Conservation (phyloP, 2,113 vertebrate genomes). For the Dicaeum eximium region DNA sequence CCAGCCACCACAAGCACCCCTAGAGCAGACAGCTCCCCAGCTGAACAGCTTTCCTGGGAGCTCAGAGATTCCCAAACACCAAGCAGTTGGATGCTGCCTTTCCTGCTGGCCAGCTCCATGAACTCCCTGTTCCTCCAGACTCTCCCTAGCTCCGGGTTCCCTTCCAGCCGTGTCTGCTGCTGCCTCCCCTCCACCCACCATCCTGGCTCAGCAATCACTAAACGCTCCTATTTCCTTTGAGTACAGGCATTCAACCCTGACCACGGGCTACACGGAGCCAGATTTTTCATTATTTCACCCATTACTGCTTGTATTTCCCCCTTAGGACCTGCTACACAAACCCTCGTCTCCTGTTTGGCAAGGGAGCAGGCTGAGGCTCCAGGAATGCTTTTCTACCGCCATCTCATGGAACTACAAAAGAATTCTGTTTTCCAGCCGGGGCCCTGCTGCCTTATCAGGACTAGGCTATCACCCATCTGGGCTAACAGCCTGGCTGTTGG, state of each 20-base stretch:
- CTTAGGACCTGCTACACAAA: neutral
- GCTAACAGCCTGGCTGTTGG: neutral
- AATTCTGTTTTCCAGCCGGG: neutral
- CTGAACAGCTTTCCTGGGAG: neutral
- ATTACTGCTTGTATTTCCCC: neutral
- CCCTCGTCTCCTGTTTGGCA: neutral
- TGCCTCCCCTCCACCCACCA: neutral
- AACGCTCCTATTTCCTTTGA: neutral
- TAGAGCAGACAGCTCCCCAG: neutral
- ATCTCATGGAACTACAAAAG: constrained; percentile 40
- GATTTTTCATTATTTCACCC: neutral
- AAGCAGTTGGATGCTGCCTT: neutral
- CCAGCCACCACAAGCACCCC: fast-evolving
- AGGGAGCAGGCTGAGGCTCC: neutral
- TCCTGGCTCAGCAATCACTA: neutral
- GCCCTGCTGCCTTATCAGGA: neutral
- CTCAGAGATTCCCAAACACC: fast-evolving
- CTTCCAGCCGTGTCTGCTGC: fast-evolving
- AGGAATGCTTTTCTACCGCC: constrained; percentile 56
- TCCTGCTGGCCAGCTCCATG: neutral
- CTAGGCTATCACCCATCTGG: neutral
- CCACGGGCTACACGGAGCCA: neutral
- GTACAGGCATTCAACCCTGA: neutral
- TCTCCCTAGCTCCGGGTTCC: neutral
- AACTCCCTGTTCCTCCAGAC: fast-evolving